Base-by-base conservation (phyloP, 2,888 invertebrate species). In the Herminia tarsipennalis region DNA sequence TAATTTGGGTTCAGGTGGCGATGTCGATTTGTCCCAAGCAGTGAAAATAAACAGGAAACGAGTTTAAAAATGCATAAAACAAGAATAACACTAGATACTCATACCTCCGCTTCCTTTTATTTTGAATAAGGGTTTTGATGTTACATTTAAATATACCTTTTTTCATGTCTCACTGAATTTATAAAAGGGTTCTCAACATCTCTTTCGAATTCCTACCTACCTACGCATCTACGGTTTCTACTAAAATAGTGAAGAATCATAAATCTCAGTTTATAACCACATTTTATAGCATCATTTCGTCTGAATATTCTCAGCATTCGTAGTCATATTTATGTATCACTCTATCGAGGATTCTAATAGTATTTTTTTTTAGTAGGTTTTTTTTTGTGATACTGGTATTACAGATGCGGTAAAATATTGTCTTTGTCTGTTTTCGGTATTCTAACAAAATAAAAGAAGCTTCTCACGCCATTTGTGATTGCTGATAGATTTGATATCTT, bases 261-360 rank as follows among this genome's bases (percentile, higher is more conserved):
- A 66, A 69, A 63, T 35, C 38, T 36, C 45, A 48, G 52, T 65
- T 63, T 66, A 67, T 59, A 48, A 22, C 48, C 28, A 25, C 28
- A 37, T 63, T 65, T 69, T 69, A 68, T 46, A 13, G 37, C 51
- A 42, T 39, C 46, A 56, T 61, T 48, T 59, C 48, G 43, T 63
- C 29, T 63, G 56, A 54, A 57, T 68, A 54, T 46, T 38, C 37
- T 27, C 42, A 25, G 18, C 5, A 25, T 25, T 36, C 14, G 17
- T 24, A 30, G 30, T 40, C 49, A 49, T 53, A 55, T 59, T 66
- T 51, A 49, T 51, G 42, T 56, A 45, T 32, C 32, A 48, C 49
- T 45, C 30, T 43, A 52, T 48, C 49, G 53, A 32, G 37, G 44
- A 25, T 24, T 44, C 5, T 20, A 25, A 32, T 46, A 39, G 47